Evolutionary conservation across 2,797 vertebrate species (phyloP).

Genomic region (Xiphophorus birchmanni): DNA sequence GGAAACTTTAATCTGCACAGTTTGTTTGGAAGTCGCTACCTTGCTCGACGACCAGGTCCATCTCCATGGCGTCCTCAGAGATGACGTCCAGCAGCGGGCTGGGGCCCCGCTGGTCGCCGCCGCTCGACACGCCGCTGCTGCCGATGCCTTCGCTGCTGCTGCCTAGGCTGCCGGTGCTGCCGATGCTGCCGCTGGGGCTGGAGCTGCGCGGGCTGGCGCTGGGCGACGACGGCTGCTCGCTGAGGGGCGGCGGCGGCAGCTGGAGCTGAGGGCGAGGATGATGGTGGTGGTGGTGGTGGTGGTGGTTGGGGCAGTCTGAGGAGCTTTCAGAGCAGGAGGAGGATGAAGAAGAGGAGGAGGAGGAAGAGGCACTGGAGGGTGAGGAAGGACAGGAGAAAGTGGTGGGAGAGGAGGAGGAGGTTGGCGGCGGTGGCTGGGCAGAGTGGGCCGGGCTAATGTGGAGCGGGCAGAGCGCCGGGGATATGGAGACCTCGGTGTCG

Average conservation of each 20-base stretch:
- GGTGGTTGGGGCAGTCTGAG: slow-evolving; percentile 56
- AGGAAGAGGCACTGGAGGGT: slow-evolving; percentile 69
- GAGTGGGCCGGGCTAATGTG: slow-evolving; percentile 70
- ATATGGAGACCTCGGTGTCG: slow-evolving; percentile 58
- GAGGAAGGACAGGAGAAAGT: slow-evolving; percentile 72
- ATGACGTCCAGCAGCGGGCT: slow-evolving; percentile 85
- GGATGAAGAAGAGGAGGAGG: slow-evolving; percentile 57
- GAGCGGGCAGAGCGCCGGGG: slow-evolving; percentile 52
- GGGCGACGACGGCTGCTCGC: slow-evolving; percentile 70
- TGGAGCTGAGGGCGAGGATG: slow-evolving; percentile 59
- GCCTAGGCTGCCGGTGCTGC: slow-evolving; percentile 63
- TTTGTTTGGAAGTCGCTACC: slow-evolving; percentile 33
- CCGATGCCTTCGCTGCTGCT: slow-evolving; percentile 67
- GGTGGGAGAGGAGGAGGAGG: slow-evolving; percentile 59
- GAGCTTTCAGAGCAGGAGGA: slow-evolving; percentile 63
- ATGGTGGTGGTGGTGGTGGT: slow-evolving; percentile 36
- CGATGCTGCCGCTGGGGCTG: slow-evolving; percentile 63
- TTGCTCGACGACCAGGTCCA: slow-evolving; percentile 85
- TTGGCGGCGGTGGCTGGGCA: slow-evolving; percentile 19
- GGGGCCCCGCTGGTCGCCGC: slow-evolving; percentile 71
- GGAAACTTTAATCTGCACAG: not conserved
- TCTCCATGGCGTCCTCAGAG: slow-evolving; percentile 88
- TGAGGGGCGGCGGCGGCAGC: slow-evolving; percentile 64
- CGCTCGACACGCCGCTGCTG: slow-evolving; percentile 69
- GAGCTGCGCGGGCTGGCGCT: slow-evolving; percentile 72